Evolutionary conservation across 2,113 vertebrate genomes (phyloP).

Genomic region (Herpetotheres cachinnans): DNA sequence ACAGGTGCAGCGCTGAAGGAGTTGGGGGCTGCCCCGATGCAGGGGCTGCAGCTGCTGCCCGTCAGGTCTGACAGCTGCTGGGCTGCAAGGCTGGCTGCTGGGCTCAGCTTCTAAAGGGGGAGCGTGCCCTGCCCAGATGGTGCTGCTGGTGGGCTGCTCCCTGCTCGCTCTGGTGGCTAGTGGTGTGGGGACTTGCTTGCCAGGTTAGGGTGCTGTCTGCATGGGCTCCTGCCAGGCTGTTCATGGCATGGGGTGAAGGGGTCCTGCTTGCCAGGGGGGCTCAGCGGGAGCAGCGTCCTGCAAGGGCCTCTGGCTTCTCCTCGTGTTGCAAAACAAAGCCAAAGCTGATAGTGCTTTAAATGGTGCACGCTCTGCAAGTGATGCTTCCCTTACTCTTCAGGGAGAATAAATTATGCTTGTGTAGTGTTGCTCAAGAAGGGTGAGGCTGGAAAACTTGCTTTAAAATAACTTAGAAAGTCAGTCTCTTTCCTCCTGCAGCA

Average conservation of each 20-base stretch:
- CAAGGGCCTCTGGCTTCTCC: background rate
- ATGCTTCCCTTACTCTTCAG: background rate
- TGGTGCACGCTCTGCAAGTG: rapidly evolving
- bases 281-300: rapidly evolving
- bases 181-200: rapidly evolving
- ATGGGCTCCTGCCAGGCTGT: rapidly evolving
- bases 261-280: rapidly evolving
- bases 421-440: background rate
- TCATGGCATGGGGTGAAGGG: background rate
- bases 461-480: conserved; percentile 10
- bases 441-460: background rate
- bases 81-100: background rate
- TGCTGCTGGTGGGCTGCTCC: background rate
- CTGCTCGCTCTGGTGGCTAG: background rate
- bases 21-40: background rate
- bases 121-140: rapidly evolving
- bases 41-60: background rate
- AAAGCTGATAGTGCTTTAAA: background rate
- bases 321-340: rapidly evolving
- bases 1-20: background rate
- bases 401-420: background rate
- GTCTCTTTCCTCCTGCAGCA: background rate
- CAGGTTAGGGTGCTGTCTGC: background rate
- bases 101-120: background rate
- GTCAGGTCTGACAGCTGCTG: too few species aligned